Conservation (phyloP, 2,113 vertebrate species). For the Periophthalmodon schlosseri region DNA sequence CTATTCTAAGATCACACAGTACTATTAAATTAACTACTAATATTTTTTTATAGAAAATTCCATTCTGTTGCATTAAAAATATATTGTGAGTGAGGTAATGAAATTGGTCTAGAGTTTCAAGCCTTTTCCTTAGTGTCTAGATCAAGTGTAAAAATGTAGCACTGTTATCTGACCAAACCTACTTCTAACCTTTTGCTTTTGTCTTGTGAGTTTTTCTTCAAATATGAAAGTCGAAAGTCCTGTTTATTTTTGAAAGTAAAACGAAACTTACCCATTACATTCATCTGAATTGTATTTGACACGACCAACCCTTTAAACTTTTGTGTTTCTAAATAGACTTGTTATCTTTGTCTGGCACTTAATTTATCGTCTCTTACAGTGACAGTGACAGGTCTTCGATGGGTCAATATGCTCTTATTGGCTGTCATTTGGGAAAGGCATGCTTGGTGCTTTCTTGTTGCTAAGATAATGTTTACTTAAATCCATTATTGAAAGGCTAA, state of each 20-base stretch:
- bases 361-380: not conserved
- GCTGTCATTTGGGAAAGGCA: constrained; percentile 26
- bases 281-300: constrained; percentile 25
- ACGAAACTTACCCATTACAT: constrained; percentile 5
- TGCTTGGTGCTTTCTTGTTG: constrained; percentile 18
- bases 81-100: too few relatives aligned
- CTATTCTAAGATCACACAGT: too few relatives aligned
- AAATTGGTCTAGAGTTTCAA: too few relatives aligned
- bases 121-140: too few relatives aligned
- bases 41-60: too few relatives aligned
- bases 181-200: not conserved
- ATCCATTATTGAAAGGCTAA: not conserved
- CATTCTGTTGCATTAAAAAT: too few relatives aligned
- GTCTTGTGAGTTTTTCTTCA: not conserved
- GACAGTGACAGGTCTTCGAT: not conserved
- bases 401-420: not conserved
- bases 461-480: not conserved
- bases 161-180: not conserved
- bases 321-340: not conserved
- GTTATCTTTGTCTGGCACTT: not conserved
- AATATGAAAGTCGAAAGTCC: constrained; percentile 22
- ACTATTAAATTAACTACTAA: too few relatives aligned
- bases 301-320: not conserved
- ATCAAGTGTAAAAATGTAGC: not conserved
- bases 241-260: constrained; percentile 11